phyloP scores from a whole-genome alignment of 2,888 invertebrate genomes.

The Aelia acuminata region DNA sequence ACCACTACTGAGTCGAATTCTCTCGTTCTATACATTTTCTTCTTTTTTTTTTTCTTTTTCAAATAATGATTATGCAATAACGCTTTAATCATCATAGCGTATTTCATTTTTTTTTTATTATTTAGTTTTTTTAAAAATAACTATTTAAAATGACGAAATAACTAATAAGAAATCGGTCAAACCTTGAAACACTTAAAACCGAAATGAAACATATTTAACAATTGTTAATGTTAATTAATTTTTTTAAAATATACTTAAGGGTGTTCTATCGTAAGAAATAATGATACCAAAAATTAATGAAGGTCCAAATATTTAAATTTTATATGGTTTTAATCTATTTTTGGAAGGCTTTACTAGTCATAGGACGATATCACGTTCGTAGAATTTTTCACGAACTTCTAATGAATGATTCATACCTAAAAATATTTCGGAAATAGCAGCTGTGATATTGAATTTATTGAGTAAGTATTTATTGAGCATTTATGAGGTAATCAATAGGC shows the following conservation, averaged over 20 bases:
- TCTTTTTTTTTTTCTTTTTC: neutral
- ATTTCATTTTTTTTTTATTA: neutral
- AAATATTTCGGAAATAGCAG: neutral
- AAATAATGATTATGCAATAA: neutral
- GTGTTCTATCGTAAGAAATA: neutral
- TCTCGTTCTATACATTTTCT: neutral
- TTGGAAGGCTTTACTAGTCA: neutral
- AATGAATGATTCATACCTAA: neutral
- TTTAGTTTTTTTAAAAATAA: neutral
- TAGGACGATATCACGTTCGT: too few species aligned
- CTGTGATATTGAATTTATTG: neutral
- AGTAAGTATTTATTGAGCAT: too few species aligned
- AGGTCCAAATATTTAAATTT: neutral
- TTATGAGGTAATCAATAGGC: too few species aligned
- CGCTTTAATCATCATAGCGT: neutral
- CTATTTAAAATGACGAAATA: too few species aligned
- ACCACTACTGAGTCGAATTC: neutral
- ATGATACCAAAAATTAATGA: neutral
- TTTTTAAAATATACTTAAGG: neutral
- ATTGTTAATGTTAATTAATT: too few species aligned
- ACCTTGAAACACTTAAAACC: too few species aligned
- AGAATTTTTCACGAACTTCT: neutral
- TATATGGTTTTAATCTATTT: too few species aligned
- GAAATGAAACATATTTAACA: too few species aligned
- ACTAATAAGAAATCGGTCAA: too few species aligned